Base-by-base conservation (phyloP, 2,888 invertebrate species). In the Leptinotarsa rubiginosa region DNA sequence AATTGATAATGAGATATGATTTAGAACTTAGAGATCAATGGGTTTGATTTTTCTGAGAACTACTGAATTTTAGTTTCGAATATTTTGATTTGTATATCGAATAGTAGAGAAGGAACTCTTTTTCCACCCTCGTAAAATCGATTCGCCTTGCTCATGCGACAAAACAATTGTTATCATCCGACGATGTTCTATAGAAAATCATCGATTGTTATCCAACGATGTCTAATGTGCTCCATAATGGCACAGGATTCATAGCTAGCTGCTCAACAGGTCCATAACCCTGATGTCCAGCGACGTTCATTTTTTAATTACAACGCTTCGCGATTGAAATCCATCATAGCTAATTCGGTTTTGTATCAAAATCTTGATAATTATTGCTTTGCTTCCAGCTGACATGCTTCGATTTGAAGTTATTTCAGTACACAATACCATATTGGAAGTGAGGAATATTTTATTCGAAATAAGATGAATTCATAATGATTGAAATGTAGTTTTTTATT, bases 221-320 rank as follows among this genome's bases (percentile, higher is more conserved):
- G 79, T 80, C 81, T 80, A 81, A 80, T 79, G 79, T 68, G 52
- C 62, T 77, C 66, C 75, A 79, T 79, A 81, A 79, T 78, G 62
- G 79, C 77, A 84, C 84, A 84, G 84, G 84, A 84, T 82, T 82
- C 80, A 84, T 84, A 84, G 81, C 79, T 81, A 77, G 81, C 78
- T 84, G 84, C 80, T 77, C 83, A 83, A 82, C 82, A 81, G 84
- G 84, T 84, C 83, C 83, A 83, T 81, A 83, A 83, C 84, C 84
- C 83, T 81, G 75, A 70, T 76, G 78, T 65, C 69, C 75, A 72
- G 73, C 31, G 12, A 41, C 59, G 79, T 77, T 10, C 78, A 78
- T 78, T 74, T 75, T 75, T 73, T 78, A 80, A 81, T 80, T 75
- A 75, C 65, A 75, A 74, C 66, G 67, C 71, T 76, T 74, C 69